phyloP scores from a whole-genome alignment of 2,797 vertebrate species.

The Fundulus diaphanus region DNA sequence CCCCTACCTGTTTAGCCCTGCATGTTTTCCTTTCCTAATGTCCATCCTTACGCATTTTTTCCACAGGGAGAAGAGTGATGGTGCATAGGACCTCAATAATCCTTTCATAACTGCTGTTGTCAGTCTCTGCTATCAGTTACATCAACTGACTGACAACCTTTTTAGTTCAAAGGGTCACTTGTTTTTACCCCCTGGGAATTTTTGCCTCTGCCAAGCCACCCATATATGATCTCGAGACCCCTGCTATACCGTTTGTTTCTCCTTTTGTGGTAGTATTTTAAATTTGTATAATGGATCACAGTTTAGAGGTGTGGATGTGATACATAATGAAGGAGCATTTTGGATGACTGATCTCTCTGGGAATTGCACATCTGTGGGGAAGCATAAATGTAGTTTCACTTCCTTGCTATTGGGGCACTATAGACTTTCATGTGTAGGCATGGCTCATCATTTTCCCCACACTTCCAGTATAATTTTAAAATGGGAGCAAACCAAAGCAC shows the following conservation, averaged over 20 bases:
- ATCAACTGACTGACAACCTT: slow-evolving; percentile 45
- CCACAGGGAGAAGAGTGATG: slow-evolving; percentile 31
- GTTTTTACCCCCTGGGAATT: slow-evolving; percentile 43
- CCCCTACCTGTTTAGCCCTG: slow-evolving; percentile 38
- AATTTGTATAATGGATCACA: slow-evolving; percentile 4
- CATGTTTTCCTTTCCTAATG: slow-evolving; percentile 11
- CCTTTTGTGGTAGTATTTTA: slow-evolving; percentile 11
- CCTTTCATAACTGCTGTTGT: slow-evolving; percentile 64
- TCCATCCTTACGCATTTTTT: slow-evolving; percentile 21
- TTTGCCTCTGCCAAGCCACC: slow-evolving; percentile 13
- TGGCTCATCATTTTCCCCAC: slow-evolving; percentile 5
- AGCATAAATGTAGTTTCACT: slow-evolving; percentile 64
- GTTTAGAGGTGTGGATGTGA: slow-evolving; percentile 28
- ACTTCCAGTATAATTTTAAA: slow-evolving; percentile 14
- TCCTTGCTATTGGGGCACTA: slow-evolving; percentile 41
- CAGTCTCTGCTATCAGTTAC: slow-evolving; percentile 59
- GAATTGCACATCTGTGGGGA: slow-evolving; percentile 65
- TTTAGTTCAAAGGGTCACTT: slow-evolving; percentile 20
- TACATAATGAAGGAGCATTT: too few species aligned
- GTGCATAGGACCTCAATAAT: slow-evolving; percentile 39
- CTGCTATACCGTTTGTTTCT: neutral
- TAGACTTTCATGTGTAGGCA: slow-evolving; percentile 24
- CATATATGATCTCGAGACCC: slow-evolving; percentile 7
- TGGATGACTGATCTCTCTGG: too few species aligned
- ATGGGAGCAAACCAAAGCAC: slow-evolving; percentile 6